Evolutionary conservation across 2,113 vertebrate genomes (phyloP), one percentile per base, ranked within the genome.

Genomic region (Glaucomys volans): DNA sequence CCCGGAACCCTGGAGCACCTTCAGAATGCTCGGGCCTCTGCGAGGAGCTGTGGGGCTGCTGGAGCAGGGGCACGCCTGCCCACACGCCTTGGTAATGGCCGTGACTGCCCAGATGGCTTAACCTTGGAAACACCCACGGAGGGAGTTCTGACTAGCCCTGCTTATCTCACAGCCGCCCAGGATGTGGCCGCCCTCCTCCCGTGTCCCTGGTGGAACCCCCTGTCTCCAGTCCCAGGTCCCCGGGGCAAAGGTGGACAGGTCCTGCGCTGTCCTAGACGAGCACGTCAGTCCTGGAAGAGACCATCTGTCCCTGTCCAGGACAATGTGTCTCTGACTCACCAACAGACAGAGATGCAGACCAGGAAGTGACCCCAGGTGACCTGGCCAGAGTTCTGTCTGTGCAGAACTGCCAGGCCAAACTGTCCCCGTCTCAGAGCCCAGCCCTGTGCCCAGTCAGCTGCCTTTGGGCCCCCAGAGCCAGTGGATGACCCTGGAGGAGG

Each of bases 221-320:
- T 5, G 9, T 44, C 30, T 3, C 16, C 8, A 76, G 52, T 30
- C 35, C 1, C 0, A 13, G 8, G 10, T 30, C 16, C 0, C n/a
- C 0, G 0, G 42, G 40, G 26, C 40, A 32, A 10, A 0, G 2
- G 30, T 1, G 4, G 20, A 18, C 24, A n/a, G 42, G 37, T 30
- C 7, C 17, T 22, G 8, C 28, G 2, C 64, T 2, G 1, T 20
- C 69, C 32, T 11, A 6, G 40, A 1, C 13, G 24, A 26, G n/a
- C 1, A 0, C 0, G 0, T 26, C 5, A 30, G 44, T 28, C 40
- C 5, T 4, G 0, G 3, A 40, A 22, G 24, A 10, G 8, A 9
- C 22, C 40, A 37, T 37, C 22, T 22, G 22, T 17, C 22, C 7
- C 20, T 44, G 4, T n/a, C n/a, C 12, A 32, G 69, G 59, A 50